Evolutionary conservation across 2,797 vertebrate genomes (phyloP).

Genomic region (Fringilla coelebs): DNA sequence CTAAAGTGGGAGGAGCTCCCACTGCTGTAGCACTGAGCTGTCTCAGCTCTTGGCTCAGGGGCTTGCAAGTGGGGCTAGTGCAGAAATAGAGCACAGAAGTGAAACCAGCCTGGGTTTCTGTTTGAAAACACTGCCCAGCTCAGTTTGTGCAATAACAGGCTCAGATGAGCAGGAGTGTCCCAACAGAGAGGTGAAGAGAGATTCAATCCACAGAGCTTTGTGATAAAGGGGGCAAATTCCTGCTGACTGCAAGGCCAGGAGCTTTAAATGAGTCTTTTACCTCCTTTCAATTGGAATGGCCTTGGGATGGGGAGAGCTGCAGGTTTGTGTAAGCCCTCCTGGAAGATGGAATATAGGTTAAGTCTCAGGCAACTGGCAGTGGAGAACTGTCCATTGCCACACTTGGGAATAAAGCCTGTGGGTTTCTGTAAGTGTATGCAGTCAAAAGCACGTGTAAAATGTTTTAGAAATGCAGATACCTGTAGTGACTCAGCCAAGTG

Average conservation of each 20-base stretch:
- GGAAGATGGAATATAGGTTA: accelerated
- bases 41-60: neutral
- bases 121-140: neutral
- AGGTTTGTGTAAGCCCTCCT: neutral
- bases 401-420: neutral
- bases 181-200: neutral
- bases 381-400: neutral
- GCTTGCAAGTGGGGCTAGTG: neutral
- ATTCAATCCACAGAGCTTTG: neutral
- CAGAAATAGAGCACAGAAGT: neutral
- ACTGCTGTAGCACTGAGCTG: neutral
- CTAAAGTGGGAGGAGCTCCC: neutral
- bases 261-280: neutral
- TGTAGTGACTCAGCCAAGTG: accelerated
- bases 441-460: neutral
- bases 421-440: neutral
- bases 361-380: accelerated
- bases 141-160: neutral
- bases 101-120: neutral
- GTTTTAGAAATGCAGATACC: neutral
- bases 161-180: neutral
- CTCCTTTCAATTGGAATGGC: neutral
- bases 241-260: neutral
- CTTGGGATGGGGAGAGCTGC: neutral
- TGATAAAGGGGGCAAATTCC: neutral